These are phyloP conservation scores for Catocala fraxini DNA, from an alignment of 2,888 invertebrate genomes.

Conservation along the genomic window DNA sequence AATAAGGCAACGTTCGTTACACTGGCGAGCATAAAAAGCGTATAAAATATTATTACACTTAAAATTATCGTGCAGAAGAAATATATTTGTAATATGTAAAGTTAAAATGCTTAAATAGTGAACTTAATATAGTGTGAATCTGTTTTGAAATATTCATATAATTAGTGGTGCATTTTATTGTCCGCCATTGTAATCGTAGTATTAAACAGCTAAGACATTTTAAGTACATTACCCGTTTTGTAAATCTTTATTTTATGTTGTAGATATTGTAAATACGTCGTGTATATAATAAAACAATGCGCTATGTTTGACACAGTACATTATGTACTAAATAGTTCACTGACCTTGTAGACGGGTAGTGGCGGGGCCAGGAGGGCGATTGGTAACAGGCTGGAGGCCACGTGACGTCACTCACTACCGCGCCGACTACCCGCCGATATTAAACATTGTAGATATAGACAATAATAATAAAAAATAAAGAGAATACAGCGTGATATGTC, in stretches of 20 bases:
- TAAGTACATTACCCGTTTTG: constrained; percentile 11
- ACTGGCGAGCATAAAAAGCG: constrained; percentile 21
- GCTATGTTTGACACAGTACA: constrained; percentile 75
- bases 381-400: too few species aligned
- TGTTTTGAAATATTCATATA: constrained; percentile 30
- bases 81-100: constrained; percentile 24
- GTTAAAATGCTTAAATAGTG: constrained; percentile 31
- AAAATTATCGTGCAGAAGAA: constrained; percentile 41
- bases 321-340: constrained; percentile 50
- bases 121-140: constrained; percentile 38
- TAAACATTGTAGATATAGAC: constrained; percentile 45
- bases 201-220: background rate
- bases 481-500: constrained; percentile 74
- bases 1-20: constrained; percentile 6
- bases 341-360: constrained; percentile 17
- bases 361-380: background rate
- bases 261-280: constrained; percentile 54
- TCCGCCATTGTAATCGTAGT: constrained; percentile 28
- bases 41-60: constrained; percentile 20
- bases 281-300: constrained; percentile 53
- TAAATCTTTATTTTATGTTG: constrained; percentile 13
- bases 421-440: constrained; percentile 13
- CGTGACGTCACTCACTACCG: constrained; percentile 8
- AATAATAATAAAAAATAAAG: constrained; percentile 51
- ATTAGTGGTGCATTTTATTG: constrained; percentile 21